phyloP scores from a whole-genome alignment of 2,113 vertebrate species.

The Osmerus eperlanus region DNA sequence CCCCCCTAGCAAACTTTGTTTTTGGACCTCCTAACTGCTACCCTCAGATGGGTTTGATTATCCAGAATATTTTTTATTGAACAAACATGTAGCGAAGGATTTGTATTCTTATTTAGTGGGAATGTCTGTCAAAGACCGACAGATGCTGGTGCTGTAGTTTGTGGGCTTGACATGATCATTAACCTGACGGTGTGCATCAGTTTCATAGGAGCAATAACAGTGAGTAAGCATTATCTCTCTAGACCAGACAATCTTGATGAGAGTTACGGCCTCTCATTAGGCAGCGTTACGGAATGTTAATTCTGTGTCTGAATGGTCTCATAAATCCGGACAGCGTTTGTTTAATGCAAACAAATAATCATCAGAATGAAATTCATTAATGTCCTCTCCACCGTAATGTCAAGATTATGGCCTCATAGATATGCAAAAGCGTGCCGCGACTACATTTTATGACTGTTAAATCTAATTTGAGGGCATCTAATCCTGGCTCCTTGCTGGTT shows the following conservation, averaged over 20 bases:
- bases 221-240: not conserved
- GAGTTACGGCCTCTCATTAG: conserved; percentile 2
- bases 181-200: not conserved
- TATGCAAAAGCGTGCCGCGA: conserved; percentile 4
- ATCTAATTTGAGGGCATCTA: conserved; percentile 5
- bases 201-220: not conserved
- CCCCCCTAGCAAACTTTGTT: too few relatives aligned
- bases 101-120: not conserved
- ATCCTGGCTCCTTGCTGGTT: not conserved
- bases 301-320: conserved; percentile 6
- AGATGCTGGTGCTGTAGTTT: not conserved
- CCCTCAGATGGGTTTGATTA: too few relatives aligned
- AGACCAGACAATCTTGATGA: not conserved
- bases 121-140: not conserved
- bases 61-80: too few relatives aligned
- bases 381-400: conserved; percentile 12
- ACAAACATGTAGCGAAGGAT: too few relatives aligned
- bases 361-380: conserved; percentile 16
- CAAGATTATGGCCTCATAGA: conserved; percentile 14
- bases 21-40: too few relatives aligned
- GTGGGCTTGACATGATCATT: not conserved
- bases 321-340: conserved; percentile 12
- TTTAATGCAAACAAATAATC: conserved; percentile 26
- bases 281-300: conserved; percentile 6
- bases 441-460: not conserved